Evolutionary conservation across 2,888 invertebrate species (phyloP), one percentile per base, ranked within the genome.

Genomic region (Melinopterus prodromus): DNA sequence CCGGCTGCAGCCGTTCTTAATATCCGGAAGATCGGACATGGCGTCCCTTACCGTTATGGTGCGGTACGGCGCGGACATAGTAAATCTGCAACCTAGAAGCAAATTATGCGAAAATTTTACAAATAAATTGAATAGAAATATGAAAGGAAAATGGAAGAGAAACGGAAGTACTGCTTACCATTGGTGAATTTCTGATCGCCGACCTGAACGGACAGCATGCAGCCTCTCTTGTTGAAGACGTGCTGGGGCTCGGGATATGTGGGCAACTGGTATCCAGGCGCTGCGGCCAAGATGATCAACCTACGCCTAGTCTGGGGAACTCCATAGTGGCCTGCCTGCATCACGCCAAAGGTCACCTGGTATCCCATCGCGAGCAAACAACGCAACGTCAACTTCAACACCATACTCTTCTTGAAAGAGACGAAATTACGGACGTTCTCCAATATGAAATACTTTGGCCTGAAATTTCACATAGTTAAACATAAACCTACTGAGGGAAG

Each of bases 401-500:
- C 95, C 93, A 96, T 94, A 71, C 93, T 93, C 80, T 92, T 92
- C 87, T 97, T 96, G 87, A 95, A 97, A 0, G 94, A 93, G 0
- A 96, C 95, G 88, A 97, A 97, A 89, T 96, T 97, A 76, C 96
- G 90, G 0, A 97, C 97, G 86, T 97, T 97, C 88, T 97, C 97
- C 86, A 97, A 90, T 35, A 97, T 91, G 86, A 97, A 96, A 88
- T 93, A 97, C 85, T 93, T 93, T 0, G 97, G 97, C 6, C 88
- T 88, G 78, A 79, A 84, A 84, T 53, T 7, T 9, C 1, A 53
- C 9, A 53, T 9, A 9, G 53, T 9, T 4, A 6, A 53, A 53
- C 2, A 53, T 53, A 53, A 53, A 53, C 2, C 12, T 2, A 53
- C 26, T 26, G 26, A 26, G 26, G 3, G 2, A 26, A 26, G 26